These are phyloP conservation scores for Apis laboriosa DNA, from an alignment of 1,140 invertebrate genomes.

Conservation along the genomic window DNA sequence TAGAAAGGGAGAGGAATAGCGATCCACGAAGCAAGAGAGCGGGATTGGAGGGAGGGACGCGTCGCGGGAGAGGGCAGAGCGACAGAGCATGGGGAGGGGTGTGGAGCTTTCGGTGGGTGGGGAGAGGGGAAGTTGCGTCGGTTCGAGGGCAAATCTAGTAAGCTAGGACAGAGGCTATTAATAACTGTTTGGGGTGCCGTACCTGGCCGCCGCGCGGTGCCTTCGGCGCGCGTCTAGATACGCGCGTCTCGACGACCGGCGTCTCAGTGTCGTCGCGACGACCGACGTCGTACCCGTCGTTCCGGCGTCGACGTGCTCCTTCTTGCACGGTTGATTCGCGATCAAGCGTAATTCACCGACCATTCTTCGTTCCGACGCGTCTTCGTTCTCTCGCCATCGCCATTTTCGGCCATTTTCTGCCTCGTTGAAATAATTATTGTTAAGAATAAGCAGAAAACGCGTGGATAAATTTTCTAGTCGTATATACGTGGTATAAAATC, in stretches of 20 bases:
- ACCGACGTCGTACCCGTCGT: slow-evolving; percentile 71
- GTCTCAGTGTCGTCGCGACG: slow-evolving; percentile 81
- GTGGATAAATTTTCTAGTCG: too few species aligned
- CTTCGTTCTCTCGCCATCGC: neutral
- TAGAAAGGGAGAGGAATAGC: too few species aligned
- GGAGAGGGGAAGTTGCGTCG: slow-evolving; percentile 53
- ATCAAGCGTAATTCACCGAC: neutral
- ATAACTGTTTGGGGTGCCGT: slow-evolving; percentile 81
- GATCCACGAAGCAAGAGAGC: neutral
- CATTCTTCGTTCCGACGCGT: neutral
- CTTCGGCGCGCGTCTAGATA: slow-evolving; percentile 72
- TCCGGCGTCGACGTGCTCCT: slow-evolving; percentile 50
- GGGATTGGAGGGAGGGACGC: neutral
- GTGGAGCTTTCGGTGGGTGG: neutral
- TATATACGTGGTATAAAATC: neutral
- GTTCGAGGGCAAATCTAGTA: slow-evolving; percentile 80
- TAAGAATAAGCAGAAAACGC: too few species aligned
- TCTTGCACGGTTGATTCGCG: neutral
- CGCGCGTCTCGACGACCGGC: slow-evolving; percentile 74
- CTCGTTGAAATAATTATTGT: too few species aligned
- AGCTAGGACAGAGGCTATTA: slow-evolving; percentile 81
- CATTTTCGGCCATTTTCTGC: neutral
- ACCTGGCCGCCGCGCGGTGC: slow-evolving; percentile 77
- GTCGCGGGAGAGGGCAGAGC: neutral
- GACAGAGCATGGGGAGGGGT: neutral